Percentiles rank a stretch among this genome's conserved stretches.
phyloP scores from a whole-genome alignment of 2,113 vertebrate species.

The Macquaria australasica region DNA sequence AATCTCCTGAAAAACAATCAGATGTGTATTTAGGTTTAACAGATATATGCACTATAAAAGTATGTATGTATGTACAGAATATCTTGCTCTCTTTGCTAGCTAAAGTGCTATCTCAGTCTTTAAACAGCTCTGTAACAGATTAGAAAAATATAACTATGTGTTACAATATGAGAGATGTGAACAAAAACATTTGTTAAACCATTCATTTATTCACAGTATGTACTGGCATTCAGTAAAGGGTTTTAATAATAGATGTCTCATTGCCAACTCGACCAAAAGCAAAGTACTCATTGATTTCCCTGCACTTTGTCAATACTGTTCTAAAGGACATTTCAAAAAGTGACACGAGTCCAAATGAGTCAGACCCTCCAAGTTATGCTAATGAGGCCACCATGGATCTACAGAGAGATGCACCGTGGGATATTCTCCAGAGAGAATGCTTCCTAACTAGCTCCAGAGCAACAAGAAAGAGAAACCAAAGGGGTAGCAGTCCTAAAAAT shows the following conservation, averaged over 20 bases:
- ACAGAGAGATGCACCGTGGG: constrained; percentile 58
- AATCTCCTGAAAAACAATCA: background rate
- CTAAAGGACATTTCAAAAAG: constrained; percentile 53
- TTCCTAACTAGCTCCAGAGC: constrained; percentile 67
- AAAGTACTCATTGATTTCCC: constrained; percentile 48
- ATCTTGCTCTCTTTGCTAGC: background rate
- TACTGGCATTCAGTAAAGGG: background rate
- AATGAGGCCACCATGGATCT: constrained; percentile 58
- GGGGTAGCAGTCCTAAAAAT: constrained; percentile 54
- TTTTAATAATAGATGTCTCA: constrained; percentile 25
- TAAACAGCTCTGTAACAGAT: background rate
- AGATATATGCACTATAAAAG: background rate
- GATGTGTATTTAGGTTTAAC: background rate
- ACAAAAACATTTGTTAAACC: background rate
- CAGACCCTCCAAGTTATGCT: constrained; percentile 58
- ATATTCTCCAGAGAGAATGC: constrained; percentile 61
- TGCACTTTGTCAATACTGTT: constrained; percentile 33
- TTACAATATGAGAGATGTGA: background rate
- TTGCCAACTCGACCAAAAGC: constrained; percentile 21
- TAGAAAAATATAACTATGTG: background rate
- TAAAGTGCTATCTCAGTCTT: background rate
- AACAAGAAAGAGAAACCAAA: constrained; percentile 51
- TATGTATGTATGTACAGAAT: background rate
- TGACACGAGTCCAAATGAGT: constrained; percentile 50
- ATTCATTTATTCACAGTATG: constrained; percentile 15